Base-by-base conservation (phyloP, 2,888 invertebrate species). In the Microchrysa polita region DNA sequence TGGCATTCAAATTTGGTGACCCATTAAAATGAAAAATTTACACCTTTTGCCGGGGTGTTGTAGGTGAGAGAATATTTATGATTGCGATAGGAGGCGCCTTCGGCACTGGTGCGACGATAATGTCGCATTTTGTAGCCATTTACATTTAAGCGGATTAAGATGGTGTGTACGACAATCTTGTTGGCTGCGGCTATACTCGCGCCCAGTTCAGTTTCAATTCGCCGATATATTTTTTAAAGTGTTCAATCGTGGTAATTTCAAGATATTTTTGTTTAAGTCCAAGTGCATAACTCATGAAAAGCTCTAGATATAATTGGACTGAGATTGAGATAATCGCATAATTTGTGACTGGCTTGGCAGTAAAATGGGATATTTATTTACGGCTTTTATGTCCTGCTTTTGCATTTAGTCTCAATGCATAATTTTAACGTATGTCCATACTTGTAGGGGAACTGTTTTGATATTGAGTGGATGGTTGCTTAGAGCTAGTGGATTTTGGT, bases 11-110 rank as follows among this genome's bases (percentile, higher is more conserved):
- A 34, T 65, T 65, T 65, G 65, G 40, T 40, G 65, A 48, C 65
- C 65, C 65, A 65, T 65, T 65, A 65, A 65, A 48, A 65, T 65
- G 65, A 65, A 65, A n/a, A 65, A 65, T 65, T 48, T 67, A 52
- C 67, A 53, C 67, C 59, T 59, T 67, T 34, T 67, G 40, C 23
- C 40, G n/a, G n/a, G 22, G 23, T 27, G 59, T 59, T 34, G 53
- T 48, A 67, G 67, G 67, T 52, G 67, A 48, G 67, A 52, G 23
- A 53, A 67, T n/a, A n/a, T 67, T 67, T 67, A 67, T 67, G 53
- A 52, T 67, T 52, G 52, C 16, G 67, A 67, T 67, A 67, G 52
- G 34, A 67, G 67, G 67, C 67, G 67, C 67, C 67, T 67, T 67
- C 7, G 53, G 20, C 52, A 34, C 20, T 65, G 14, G 44, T 10